phyloP scores from a whole-genome alignment of 1,140 invertebrate species.

The Cyrtorhinus lividipennis region DNA sequence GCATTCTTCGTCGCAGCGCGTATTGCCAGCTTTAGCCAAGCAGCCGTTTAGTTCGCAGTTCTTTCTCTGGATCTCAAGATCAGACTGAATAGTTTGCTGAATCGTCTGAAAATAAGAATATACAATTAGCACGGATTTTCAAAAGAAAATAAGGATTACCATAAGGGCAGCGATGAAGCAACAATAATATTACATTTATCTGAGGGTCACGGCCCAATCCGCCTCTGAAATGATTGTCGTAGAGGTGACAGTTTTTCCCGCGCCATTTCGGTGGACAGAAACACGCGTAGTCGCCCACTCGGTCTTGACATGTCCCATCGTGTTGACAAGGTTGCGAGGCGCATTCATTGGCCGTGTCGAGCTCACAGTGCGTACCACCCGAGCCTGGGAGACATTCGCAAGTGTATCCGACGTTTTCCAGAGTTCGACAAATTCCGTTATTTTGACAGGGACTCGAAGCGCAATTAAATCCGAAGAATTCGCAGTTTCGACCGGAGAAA shows the following conservation, averaged over 20 bases:
- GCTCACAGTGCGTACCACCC: conserved; percentile 62
- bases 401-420: conserved; percentile 51
- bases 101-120: conserved; percentile 3
- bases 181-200: too few relatives aligned
- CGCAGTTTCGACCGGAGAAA: conserved; percentile 79
- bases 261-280: conserved; percentile 63
- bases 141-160: too few relatives aligned
- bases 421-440: conserved; percentile 54
- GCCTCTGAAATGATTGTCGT: conserved; percentile 52
- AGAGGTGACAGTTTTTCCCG: conserved; percentile 70
- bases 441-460: conserved; percentile 68
- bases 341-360: conserved; percentile 67
- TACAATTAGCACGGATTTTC: too few relatives aligned
- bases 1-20: conserved; percentile 79
- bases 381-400: conserved; percentile 48
- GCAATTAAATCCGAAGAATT: conserved; percentile 71
- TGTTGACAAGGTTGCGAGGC: conserved; percentile 67
- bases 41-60: conserved; percentile 65
- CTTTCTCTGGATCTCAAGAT: conserved; percentile 34
- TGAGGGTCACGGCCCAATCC: conserved; percentile 39
- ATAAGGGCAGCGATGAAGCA: too few relatives aligned
- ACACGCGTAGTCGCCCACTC: conserved; percentile 63
- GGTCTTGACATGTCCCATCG: conserved; percentile 63
- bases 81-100: conserved; percentile 3
- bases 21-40: conserved; percentile 63